Evolutionary conservation across 1,140 invertebrate species (phyloP), one percentile per base, ranked within the genome.

Genomic region (Archegozetes longisetosus): DNA sequence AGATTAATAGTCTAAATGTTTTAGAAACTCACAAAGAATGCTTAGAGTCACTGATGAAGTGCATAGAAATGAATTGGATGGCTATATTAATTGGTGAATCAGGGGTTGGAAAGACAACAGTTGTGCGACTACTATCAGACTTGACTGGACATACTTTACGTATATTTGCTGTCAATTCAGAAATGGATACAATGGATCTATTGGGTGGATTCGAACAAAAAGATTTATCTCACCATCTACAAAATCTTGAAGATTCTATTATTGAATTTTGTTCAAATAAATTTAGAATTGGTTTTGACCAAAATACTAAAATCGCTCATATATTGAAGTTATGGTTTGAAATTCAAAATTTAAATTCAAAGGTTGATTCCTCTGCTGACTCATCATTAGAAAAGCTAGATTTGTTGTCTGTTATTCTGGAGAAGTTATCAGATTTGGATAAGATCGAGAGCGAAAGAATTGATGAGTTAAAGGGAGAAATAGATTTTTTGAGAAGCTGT

Each of bases 181-280:
- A 87, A 47, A 96, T 92, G 82, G 93, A 97, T 69, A 93, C 92
- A 0, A 88, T 85, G 0, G 93, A 97, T 71, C 80, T 98, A 50
- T 76, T 98, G 3, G 93, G 93, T 53, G 88, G 89, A 46, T 98
- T 94, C 72, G 91, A 97, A 79, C 93, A 97, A 79, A 85, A 92
- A 64, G 78, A 78, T 56, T 12, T 60, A n/a, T 14, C 32, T n/a
- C 4, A n/a, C n/a, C 20, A 61, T 56, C 14, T 58, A 22, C 32
- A 58, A 52, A 17, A 57, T 27, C 14, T 62, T 1, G 61, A 62
- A 59, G 49, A 58, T 2, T 17, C 48, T 20, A 40, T 61, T 47
- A 4, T 50, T 12, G 1, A 1, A 17, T 14, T 22, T n/a, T 14
- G 25, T 28, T 28, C 9, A n/a, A 1, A 40, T 9, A 51, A 9